phyloP scores from a whole-genome alignment of 64 coral and sea anemone species.

The Trachythela sp. region DNA sequence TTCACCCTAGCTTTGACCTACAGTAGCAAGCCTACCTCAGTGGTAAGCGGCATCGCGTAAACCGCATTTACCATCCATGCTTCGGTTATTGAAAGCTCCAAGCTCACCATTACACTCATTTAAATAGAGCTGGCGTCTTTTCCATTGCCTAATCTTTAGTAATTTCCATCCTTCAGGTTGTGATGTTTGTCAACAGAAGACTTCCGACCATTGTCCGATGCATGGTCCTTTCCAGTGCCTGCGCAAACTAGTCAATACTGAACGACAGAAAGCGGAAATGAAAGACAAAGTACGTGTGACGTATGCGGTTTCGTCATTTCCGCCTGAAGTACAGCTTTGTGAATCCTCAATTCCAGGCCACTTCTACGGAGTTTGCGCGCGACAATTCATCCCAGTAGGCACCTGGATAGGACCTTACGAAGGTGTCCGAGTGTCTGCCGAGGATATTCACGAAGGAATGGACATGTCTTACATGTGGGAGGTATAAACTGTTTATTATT shows the following conservation, averaged over 20 bases:
- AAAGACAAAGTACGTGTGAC: constrained; percentile 22
- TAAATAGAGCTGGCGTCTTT: no score
- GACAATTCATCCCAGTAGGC: neutral
- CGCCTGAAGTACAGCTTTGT: neutral
- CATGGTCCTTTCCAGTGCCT: constrained; percentile 7
- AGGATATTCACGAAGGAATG: constrained; percentile 27
- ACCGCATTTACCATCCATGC: no score
- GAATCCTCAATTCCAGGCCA: constrained; percentile 15
- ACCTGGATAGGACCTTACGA: constrained; percentile 49
- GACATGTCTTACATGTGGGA: constrained; percentile 80
- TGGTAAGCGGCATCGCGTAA: no score
- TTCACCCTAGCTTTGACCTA: no score
- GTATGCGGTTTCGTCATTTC: neutral
- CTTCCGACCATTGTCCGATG: constrained; percentile 23
- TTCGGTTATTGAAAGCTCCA: no score
- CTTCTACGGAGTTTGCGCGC: neutral
- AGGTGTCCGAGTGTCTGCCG: constrained; percentile 42
- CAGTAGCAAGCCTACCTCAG: no score
- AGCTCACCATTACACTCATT: no score
- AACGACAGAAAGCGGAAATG: neutral
- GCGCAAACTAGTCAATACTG: constrained; percentile 30
- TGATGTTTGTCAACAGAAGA: constrained; percentile 32
- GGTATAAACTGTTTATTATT: constrained; percentile 19
- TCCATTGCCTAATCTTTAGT: no score
- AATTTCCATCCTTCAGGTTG: constrained; percentile 16